A percentile compares a stretch with the other conserved stretches of the same genome.
Conservation (phyloP, 2,797 vertebrate species). For the Todus mexicanus region DNA sequence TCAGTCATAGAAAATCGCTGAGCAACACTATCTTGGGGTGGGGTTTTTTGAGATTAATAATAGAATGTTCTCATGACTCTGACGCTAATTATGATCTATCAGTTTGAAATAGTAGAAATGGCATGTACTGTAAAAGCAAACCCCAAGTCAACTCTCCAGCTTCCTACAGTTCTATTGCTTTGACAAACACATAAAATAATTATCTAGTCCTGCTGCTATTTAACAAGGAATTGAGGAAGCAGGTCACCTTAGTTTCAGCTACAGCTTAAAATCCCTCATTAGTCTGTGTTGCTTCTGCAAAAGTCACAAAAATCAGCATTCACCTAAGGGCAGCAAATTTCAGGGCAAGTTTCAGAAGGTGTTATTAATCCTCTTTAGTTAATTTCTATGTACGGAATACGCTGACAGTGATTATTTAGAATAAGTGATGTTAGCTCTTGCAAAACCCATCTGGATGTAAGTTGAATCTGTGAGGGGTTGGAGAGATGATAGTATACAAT, state of each 20-base stretch:
- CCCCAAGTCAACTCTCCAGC: neutral
- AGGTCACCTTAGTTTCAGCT: neutral
- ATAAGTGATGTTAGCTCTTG: neutral
- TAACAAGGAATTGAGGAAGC: neutral
- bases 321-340: neutral
- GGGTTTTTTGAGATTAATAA: neutral
- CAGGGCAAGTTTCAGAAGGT: fast-evolving
- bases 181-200: neutral
- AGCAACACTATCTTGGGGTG: neutral
- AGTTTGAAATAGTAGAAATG: neutral
- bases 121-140: neutral
- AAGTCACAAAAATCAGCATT: neutral
- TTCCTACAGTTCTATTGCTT: neutral
- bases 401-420: neutral
- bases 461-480: neutral
- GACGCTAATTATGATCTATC: neutral
- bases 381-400: neutral
- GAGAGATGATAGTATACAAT: neutral
- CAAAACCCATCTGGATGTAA: neutral
- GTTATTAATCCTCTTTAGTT: neutral
- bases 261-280: neutral
- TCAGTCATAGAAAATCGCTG: neutral
- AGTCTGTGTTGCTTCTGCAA: neutral
- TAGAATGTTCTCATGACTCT: neutral
- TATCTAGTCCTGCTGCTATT: neutral